A percentile compares a stretch with the other conserved stretches of the same genome.
Evolutionary conservation across 2,113 vertebrate species (phyloP).

Genomic region (Clarias magur): DNA sequence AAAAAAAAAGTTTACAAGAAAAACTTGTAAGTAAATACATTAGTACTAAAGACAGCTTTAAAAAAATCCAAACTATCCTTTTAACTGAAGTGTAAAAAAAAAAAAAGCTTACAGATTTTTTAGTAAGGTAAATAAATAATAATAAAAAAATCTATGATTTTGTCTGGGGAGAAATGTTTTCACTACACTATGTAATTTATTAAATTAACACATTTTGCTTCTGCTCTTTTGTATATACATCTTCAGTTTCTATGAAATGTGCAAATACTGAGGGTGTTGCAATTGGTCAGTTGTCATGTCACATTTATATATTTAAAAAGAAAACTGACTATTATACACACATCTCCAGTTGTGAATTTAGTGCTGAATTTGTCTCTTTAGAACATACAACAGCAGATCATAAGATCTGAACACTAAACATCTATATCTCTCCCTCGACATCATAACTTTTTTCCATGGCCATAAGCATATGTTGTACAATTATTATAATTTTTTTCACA

Average conservation of each 20-base stretch:
- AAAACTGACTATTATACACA: not conserved
- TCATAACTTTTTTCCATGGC: not conserved
- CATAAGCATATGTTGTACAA: not conserved
- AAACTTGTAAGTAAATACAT: no score
- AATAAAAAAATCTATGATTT: not conserved
- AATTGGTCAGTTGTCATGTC: not conserved
- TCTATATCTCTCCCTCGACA: not conserved
- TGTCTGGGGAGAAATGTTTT: not conserved
- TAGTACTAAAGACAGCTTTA: no score
- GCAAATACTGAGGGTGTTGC: not conserved
- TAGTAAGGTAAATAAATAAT: not conserved
- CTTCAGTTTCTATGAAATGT: not conserved
- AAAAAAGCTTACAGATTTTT: not conserved
- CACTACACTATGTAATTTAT: not conserved
- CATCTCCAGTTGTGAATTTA: not conserved
- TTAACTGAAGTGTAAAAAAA: not conserved
- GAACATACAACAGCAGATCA: not conserved
- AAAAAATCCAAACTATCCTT: no score
- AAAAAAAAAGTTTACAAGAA: no score
- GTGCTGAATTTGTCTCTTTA: no score
- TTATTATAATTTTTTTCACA: slow-evolving; percentile 63
- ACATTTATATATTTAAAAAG: not conserved
- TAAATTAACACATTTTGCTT: not conserved
- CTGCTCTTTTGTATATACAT: not conserved
- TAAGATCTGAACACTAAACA: not conserved